Evolutionary conservation across 23 tunicate species (phyloP), one percentile per base, ranked within the genome.

Genomic region (Corella eumyota): DNA sequence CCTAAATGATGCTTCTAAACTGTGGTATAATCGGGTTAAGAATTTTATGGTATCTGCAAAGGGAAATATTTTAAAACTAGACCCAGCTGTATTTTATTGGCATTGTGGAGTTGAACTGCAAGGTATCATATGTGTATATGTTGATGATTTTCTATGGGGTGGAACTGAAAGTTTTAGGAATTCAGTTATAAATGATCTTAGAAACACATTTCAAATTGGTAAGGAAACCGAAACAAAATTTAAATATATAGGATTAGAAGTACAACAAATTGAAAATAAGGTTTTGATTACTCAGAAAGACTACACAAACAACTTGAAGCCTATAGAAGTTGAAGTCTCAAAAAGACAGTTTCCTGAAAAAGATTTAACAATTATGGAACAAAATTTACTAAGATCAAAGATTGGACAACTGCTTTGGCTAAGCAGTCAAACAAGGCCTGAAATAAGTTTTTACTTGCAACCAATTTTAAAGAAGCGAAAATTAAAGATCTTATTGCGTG

Each of bases 341-440:
- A 60, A 25, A 30, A 30, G 17, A 13, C 15, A 11, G 2, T 17
- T 23, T 2, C 23, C 29, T 30, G 59, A 36, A 21, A 30, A 64
- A 17, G 27, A 21, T 40, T 55, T 64, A 3, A 40, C 57, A 3
- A 28, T 3, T 19, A 2, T 19, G 2, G 69, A 64, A 44, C 40
- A 44, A 23, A 55, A 45, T 6, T 23, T 13, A 9, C 27, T 64
- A 20, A 25, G 68, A 4, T 62, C 68, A 36, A 64, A 25, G 30
- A 64, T 64, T 38, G 58, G 69, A n/a, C 69, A 64, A 36, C 27
- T 64, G 30, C 30, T 64, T 15, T 64, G 69, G 69, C 20, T 64
- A 15, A 44, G 59, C 4, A 64, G 27, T 2, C 69, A 64, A 64
- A 32, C 69, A 45, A 6, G 69, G 15, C 69, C 69, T 1, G 69